Percentiles rank a stretch among this genome's conserved stretches.
Conservation (phyloP, 2,888 invertebrate species). For the Agonopterix alstromeriana region DNA sequence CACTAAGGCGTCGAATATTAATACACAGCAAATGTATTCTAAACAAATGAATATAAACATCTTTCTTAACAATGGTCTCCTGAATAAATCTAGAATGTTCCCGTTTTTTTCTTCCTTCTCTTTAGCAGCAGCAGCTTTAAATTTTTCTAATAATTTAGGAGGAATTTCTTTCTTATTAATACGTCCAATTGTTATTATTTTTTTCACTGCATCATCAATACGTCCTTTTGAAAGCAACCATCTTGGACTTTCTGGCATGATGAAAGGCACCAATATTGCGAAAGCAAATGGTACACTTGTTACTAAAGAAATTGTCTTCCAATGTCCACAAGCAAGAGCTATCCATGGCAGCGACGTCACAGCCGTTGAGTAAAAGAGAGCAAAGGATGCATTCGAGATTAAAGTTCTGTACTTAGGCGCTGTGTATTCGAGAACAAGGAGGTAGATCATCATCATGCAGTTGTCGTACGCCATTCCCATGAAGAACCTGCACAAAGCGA, state of each 20-base stretch:
- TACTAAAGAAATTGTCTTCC: conserved; percentile 42
- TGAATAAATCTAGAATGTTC: conserved; percentile 35
- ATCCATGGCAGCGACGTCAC: conserved; percentile 41
- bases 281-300: conserved; percentile 41
- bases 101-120: conserved; percentile 23
- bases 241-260: conserved; percentile 47
- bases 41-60: conserved; percentile 37
- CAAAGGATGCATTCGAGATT: conserved; percentile 40
- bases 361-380: conserved; percentile 37
- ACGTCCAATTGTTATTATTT: conserved; percentile 36
- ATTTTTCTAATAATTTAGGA: conserved; percentile 36
- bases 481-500: conserved; percentile 38
- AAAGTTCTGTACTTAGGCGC: conserved; percentile 47
- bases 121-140: conserved; percentile 23
- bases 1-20: conserved; percentile 42
- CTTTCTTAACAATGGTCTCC: conserved; percentile 34
- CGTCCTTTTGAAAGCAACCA: conserved; percentile 47
- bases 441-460: conserved; percentile 45
- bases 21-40: conserved; percentile 37
- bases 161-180: conserved; percentile 41
- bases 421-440: conserved; percentile 44
- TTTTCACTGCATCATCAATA: conserved; percentile 39
- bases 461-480: conserved; percentile 51
- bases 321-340: conserved; percentile 39
- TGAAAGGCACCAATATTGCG: conserved; percentile 34